Evolutionary conservation across 2,113 vertebrate species (phyloP).

Genomic region (Lagopus leucura): DNA sequence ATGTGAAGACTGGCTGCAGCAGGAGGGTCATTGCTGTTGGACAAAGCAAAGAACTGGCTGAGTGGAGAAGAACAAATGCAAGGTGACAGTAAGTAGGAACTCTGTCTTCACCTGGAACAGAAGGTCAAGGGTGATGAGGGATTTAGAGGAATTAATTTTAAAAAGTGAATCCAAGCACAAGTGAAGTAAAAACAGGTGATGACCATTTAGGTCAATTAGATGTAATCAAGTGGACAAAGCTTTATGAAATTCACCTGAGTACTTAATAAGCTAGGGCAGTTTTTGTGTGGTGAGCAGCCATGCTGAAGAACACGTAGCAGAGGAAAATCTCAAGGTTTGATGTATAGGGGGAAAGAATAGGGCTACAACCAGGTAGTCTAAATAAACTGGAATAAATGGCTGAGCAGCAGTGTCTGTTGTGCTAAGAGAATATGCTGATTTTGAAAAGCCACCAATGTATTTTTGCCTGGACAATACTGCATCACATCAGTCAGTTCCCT

Average conservation of each 20-base stretch:
- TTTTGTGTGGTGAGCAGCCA: background rate
- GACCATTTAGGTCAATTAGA: background rate
- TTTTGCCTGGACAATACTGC: background rate
- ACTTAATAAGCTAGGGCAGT: background rate
- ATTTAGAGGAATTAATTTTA: conserved; percentile 33
- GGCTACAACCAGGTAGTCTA: background rate
- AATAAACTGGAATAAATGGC: background rate
- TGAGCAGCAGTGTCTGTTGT: background rate
- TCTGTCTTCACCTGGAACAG: background rate
- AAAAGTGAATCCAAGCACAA: background rate
- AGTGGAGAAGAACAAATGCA: background rate
- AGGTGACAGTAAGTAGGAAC: background rate
- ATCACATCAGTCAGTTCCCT: background rate
- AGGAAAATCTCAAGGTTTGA: background rate
- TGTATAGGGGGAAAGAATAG: background rate
- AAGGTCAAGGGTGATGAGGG: background rate
- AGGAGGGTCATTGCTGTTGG: background rate
- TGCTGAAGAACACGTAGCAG: background rate
- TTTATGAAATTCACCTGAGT: background rate
- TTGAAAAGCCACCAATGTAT: background rate
- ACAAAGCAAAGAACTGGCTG: background rate
- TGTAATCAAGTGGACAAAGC: background rate
- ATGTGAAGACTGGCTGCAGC: background rate
- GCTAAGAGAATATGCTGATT: background rate
- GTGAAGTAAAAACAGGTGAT: background rate